Conservation (phyloP, 2,888 invertebrate genomes). For the Drosophila pseudotakahashii region DNA sequence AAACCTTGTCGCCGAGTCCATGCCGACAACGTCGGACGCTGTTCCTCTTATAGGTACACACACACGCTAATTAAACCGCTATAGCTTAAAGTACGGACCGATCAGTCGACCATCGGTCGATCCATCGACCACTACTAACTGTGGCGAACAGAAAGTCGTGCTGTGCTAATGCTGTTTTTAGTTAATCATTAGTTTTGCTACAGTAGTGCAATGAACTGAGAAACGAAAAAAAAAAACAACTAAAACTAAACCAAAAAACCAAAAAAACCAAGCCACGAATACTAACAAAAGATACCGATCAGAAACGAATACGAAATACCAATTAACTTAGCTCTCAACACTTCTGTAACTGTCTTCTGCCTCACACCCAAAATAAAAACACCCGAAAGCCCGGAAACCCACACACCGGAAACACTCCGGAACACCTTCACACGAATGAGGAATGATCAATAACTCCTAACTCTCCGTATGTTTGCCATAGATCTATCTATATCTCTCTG, state of each 20-base stretch:
- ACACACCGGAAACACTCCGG: constrained; percentile 3
- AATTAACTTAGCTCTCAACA: constrained; percentile 71
- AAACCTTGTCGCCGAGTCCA: constrained; percentile 98
- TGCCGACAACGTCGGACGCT: constrained; percentile 94
- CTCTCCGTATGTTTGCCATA: constrained; percentile 71
- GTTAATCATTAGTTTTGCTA: constrained; percentile 76
- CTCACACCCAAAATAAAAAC: background rate
- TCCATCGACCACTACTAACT: constrained; percentile 23
- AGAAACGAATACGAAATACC: constrained; percentile 62
- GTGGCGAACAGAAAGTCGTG: constrained; percentile 50
- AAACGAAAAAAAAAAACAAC: constrained; percentile 46
- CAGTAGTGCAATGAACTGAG: constrained; percentile 73
- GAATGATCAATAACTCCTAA: constrained; percentile 49
- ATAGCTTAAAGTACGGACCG: constrained; percentile 42
- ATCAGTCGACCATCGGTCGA: constrained; percentile 19
- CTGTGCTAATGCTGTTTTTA: constrained; percentile 72
- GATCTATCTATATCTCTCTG: constrained; percentile 49
- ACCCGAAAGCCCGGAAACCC: background rate
- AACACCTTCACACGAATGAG: constrained; percentile 35
- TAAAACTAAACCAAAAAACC: constrained; percentile 41
- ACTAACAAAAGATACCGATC: constrained; percentile 34
- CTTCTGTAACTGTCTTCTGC: constrained; percentile 15
- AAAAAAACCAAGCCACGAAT: constrained; percentile 45
- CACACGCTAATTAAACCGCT: constrained; percentile 62
- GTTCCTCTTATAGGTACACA: constrained; percentile 92